phyloP scores from a whole-genome alignment of 2,888 invertebrate species.

The Tinea trinotella region DNA sequence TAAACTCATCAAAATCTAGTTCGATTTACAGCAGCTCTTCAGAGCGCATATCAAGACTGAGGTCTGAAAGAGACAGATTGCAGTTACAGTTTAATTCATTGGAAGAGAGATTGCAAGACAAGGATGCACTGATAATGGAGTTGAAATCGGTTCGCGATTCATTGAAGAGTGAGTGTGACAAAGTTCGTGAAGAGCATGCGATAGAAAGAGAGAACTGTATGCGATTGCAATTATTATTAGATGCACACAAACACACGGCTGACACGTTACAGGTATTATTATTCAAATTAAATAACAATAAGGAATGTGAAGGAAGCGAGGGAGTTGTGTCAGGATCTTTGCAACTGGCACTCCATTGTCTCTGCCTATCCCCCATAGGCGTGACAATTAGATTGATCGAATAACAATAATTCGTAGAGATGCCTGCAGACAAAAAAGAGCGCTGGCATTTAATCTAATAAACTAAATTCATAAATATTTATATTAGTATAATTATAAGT shows the following conservation, averaged over 20 bases:
- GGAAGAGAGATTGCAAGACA: slow-evolving; percentile 49
- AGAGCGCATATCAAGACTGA: slow-evolving; percentile 40
- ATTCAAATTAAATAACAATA: too few relatives aligned
- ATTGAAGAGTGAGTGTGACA: slow-evolving; percentile 56
- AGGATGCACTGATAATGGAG: slow-evolving; percentile 59
- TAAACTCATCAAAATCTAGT: slow-evolving; percentile 53
- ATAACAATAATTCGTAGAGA: too few relatives aligned
- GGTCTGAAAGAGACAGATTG: slow-evolving; percentile 48
- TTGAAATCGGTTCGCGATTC: slow-evolving; percentile 66
- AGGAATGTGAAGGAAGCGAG: too few relatives aligned
- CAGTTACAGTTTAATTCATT: slow-evolving; percentile 45
- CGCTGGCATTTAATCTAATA: too few relatives aligned
- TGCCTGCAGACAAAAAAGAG: too few relatives aligned
- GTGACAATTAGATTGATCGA: too few relatives aligned
- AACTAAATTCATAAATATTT: too few relatives aligned
- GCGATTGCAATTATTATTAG: slow-evolving; percentile 69
- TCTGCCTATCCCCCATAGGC: too few relatives aligned
- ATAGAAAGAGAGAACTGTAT: slow-evolving; percentile 66
- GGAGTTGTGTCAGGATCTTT: too few relatives aligned
- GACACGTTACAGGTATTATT: slow-evolving; percentile 50
- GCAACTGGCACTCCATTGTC: too few relatives aligned
- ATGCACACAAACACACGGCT: slow-evolving; percentile 72
- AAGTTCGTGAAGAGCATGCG: slow-evolving; percentile 56
- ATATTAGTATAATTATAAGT: too few relatives aligned
- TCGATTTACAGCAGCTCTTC: slow-evolving; percentile 55